Percentiles rank a stretch among this genome's conserved stretches.
Conservation (phyloP, 2,797 vertebrate genomes). For the Halcyon smyrnensis region DNA sequence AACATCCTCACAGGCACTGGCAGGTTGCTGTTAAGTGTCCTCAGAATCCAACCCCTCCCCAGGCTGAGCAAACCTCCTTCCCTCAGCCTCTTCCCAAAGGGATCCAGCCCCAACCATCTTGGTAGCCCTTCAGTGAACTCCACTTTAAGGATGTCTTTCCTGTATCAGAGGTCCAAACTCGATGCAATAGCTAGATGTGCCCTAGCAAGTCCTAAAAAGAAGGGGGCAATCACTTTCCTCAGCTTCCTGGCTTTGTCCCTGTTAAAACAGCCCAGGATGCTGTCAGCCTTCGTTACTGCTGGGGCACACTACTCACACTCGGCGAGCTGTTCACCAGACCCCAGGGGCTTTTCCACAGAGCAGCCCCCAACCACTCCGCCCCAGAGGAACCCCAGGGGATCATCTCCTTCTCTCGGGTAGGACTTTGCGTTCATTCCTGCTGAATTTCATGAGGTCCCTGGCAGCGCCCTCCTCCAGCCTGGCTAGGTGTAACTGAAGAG, state of each 20-base stretch:
- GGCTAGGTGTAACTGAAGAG: neutral
- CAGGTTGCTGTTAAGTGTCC: neutral
- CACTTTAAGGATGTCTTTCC: neutral
- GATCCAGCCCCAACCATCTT: neutral
- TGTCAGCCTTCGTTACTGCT: neutral
- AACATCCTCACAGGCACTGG: neutral
- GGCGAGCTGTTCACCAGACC: too few relatives aligned
- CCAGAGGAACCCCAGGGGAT: neutral
- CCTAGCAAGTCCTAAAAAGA: neutral
- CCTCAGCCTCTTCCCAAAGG: neutral
- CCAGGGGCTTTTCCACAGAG: neutral
- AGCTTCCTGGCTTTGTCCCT: neutral
- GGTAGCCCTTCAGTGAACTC: neutral
- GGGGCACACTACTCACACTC: neutral
- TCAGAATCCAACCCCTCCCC: neutral
- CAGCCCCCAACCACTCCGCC: neutral
- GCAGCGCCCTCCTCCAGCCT: neutral
- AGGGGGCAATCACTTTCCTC: neutral
- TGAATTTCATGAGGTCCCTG: neutral
- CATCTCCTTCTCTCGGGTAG: neutral
- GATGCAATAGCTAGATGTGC: neutral
- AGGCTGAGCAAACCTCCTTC: neutral
- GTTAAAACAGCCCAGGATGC: neutral
- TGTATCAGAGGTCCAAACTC: neutral
- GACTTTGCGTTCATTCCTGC: neutral